Evolutionary conservation across 2,113 vertebrate genomes (phyloP).

Genomic region (Scolopax mira): DNA sequence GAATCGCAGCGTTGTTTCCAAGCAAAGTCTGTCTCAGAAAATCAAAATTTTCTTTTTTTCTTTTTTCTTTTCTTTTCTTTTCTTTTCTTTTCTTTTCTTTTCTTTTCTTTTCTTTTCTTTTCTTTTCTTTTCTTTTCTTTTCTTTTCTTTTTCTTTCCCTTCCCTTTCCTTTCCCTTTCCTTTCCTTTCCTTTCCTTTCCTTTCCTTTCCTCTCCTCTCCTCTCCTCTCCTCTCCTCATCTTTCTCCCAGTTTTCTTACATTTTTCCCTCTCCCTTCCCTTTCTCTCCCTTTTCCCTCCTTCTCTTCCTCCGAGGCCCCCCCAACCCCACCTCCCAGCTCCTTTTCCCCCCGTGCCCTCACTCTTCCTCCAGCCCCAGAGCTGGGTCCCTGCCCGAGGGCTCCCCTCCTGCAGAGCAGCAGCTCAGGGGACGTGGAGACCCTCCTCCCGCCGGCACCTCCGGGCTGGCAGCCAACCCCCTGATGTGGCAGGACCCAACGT

Average conservation of each 20-base stretch:
- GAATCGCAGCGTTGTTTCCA: fast-evolving
- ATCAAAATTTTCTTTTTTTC: too few relatives aligned
- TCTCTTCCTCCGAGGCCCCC: neutral
- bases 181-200: fast-evolving
- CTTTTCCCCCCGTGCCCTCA: neutral
- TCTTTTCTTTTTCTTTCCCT: fast-evolving
- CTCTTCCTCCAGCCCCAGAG: neutral
- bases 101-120: too few relatives aligned
- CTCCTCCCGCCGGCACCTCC: neutral
- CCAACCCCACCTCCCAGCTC: neutral
- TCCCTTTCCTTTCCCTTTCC: fast-evolving
- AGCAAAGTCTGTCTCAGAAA: neutral
- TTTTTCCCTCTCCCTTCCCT: neutral
- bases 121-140: fast-evolving
- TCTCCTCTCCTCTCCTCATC: neutral
- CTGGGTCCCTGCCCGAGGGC: neutral
- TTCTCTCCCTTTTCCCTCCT: neutral
- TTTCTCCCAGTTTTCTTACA: neutral
- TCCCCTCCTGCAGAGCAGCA: neutral
- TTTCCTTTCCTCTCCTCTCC: too few relatives aligned
- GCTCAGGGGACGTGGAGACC: neutral
- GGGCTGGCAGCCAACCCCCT: neutral
- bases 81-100: too few relatives aligned
- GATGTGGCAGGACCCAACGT: neutral
- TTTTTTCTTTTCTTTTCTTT: too few relatives aligned